Evolutionary conservation across 37 sponge, comb jelly and placozoan species (phyloP).

Genomic region (Dysidea cf. avara): DNA sequence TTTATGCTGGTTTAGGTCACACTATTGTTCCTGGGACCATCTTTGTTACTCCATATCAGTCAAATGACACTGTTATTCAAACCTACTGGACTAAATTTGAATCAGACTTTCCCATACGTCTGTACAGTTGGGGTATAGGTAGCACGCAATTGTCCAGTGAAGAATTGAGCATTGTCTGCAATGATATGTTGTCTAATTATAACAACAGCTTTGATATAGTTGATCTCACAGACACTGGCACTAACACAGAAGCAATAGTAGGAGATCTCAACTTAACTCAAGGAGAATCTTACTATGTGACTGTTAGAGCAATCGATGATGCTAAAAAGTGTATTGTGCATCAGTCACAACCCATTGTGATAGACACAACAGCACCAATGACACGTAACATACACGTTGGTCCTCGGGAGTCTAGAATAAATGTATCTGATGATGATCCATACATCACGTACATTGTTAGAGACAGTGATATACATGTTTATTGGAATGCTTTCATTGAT

Average conservation of each 20-base stretch:
- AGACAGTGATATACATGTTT: constrained; percentile 13
- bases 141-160: background rate
- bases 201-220: constrained; percentile 38
- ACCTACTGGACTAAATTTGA: constrained; percentile 71
- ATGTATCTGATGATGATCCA: background rate
- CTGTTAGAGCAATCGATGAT: constrained; percentile 74
- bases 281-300: constrained; percentile 66
- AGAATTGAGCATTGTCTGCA: constrained; percentile 37
- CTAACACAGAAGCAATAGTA: constrained; percentile 23
- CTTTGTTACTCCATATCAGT: constrained; percentile 36
- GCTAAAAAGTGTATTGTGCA: constrained; percentile 61
- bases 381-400: constrained; percentile 14
- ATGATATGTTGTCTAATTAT: constrained; percentile 26
- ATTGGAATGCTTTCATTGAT: constrained; percentile 63
- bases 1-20: constrained; percentile 45
- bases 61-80: constrained; percentile 31
- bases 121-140: constrained; percentile 76
- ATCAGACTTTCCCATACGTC: constrained; percentile 63
- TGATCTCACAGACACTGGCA: constrained; percentile 37
- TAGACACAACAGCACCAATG: constrained; percentile 71
- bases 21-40: constrained; percentile 52
- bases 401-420: constrained; percentile 15
- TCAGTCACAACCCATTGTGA: constrained; percentile 9
- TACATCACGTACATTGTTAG: constrained; percentile 32
- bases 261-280: constrained; percentile 37